Conservation (phyloP, 2,888 invertebrate genomes). For the Abscondita cerata region DNA sequence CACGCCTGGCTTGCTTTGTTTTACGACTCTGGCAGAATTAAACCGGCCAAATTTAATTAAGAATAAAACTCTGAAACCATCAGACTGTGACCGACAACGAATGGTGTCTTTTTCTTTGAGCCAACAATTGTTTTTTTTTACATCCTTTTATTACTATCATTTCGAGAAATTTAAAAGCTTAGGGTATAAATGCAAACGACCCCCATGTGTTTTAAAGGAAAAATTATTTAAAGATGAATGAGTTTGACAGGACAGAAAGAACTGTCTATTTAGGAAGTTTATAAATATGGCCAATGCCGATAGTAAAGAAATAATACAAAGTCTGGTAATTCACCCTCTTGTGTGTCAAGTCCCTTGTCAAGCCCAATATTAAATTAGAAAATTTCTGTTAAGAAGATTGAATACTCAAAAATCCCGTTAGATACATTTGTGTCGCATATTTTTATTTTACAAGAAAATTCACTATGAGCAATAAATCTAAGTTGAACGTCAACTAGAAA, state of each 20-base stretch:
- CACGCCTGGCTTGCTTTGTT: conserved; percentile 47
- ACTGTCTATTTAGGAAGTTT: conserved; percentile 17
- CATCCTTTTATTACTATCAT: neutral
- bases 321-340: conserved; percentile 14
- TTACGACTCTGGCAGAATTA: conserved; percentile 55
- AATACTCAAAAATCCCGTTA: conserved; percentile 16
- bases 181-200: conserved; percentile 8
- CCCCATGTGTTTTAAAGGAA: conserved; percentile 19
- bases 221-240: conserved; percentile 17
- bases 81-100: conserved; percentile 32
- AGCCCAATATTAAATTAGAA: conserved; percentile 20
- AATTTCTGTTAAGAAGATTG: conserved; percentile 24
- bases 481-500: too few species aligned
- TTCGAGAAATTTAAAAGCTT: conserved; percentile 4
- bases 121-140: neutral
- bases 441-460: too few species aligned
- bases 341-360: conserved; percentile 27
- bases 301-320: conserved; percentile 11
- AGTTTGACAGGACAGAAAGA: conserved; percentile 15
- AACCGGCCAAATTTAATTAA: conserved; percentile 59
- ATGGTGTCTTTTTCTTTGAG: conserved; percentile 8
- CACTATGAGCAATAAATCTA: too few species aligned
- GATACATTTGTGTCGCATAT: neutral
- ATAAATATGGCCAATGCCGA: conserved; percentile 30
- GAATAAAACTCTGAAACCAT: conserved; percentile 45